Conservation (phyloP, 1,140 invertebrate species). For the Aphaenogaster floridana region DNA sequence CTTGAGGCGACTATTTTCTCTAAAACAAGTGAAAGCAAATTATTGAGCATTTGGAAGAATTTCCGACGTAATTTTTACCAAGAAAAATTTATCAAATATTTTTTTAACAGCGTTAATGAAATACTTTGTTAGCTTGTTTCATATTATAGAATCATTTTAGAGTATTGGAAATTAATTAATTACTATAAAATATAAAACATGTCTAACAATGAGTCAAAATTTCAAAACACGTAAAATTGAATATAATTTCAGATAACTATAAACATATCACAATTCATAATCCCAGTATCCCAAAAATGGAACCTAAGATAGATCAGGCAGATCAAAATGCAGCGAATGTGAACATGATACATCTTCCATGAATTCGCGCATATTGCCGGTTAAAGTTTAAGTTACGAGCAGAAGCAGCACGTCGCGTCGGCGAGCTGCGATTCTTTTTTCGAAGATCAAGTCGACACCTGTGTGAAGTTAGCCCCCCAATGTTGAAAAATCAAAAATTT, state of each 20-base stretch:
- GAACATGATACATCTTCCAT: not conserved
- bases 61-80: not conserved
- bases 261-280: not conserved
- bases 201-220: not conserved
- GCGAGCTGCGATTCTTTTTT: conserved; percentile 31
- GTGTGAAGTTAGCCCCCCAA: too few relatives aligned
- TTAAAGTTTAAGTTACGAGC: conserved; percentile 35
- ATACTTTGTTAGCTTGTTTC: not conserved
- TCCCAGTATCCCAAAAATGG: not conserved
- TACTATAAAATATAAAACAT: not conserved
- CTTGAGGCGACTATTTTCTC: not conserved
- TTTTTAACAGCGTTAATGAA: not conserved
- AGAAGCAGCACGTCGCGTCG: not conserved
- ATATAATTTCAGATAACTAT: not conserved
- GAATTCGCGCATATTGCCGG: not conserved
- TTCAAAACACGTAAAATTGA: not conserved
- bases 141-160: not conserved
- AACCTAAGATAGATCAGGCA: not conserved
- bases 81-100: conserved; percentile 8
- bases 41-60: not conserved
- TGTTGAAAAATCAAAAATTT: too few relatives aligned
- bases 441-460: conserved; percentile 16
- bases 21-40: conserved; percentile 40
- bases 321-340: not conserved
- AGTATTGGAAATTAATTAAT: not conserved